Percentiles rank a stretch among this genome's conserved stretches.
phyloP scores from a whole-genome alignment of 2,113 vertebrate genomes.

The Dendropsophus ebraccatus region DNA sequence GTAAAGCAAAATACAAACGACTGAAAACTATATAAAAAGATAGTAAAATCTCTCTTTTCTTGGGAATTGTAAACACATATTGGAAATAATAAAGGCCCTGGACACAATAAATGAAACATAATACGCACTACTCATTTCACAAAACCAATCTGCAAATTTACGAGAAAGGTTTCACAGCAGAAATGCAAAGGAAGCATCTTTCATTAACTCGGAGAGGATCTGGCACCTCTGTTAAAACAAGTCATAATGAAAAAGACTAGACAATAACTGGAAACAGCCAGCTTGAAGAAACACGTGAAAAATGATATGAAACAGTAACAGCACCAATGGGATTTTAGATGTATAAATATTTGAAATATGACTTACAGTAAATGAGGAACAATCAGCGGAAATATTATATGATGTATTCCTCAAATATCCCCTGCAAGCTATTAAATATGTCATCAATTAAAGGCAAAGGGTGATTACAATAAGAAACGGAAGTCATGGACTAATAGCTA shows the following conservation, averaged over 20 bases:
- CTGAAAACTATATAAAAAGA: not conserved
- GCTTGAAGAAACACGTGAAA: not conserved
- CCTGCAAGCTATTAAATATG: not conserved
- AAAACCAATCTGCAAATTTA: not conserved
- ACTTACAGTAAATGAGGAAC: not conserved
- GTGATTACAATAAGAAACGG: not conserved
- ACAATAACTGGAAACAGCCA: slow-evolving; percentile 10
- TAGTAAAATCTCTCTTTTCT: not conserved
- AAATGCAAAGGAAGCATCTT: slow-evolving; percentile 11
- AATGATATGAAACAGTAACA: not conserved
- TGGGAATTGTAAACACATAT: not conserved
- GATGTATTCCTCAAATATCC: not conserved
- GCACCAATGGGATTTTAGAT: slow-evolving; percentile 6
- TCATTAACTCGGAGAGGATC: slow-evolving; percentile 3
- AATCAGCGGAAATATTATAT: not conserved
- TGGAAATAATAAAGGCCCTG: not conserved
- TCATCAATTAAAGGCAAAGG: not conserved
- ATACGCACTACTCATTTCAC: not conserved
- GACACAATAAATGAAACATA: not conserved
- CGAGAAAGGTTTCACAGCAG: not conserved
- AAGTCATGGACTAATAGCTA: not conserved
- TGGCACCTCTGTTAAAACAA: not conserved
- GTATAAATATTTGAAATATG: not conserved
- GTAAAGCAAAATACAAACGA: not conserved
- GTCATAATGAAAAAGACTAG: slow-evolving; percentile 13